Evolutionary conservation across 2,797 vertebrate genomes (phyloP).

Genomic region (Tadarida brasiliensis): DNA sequence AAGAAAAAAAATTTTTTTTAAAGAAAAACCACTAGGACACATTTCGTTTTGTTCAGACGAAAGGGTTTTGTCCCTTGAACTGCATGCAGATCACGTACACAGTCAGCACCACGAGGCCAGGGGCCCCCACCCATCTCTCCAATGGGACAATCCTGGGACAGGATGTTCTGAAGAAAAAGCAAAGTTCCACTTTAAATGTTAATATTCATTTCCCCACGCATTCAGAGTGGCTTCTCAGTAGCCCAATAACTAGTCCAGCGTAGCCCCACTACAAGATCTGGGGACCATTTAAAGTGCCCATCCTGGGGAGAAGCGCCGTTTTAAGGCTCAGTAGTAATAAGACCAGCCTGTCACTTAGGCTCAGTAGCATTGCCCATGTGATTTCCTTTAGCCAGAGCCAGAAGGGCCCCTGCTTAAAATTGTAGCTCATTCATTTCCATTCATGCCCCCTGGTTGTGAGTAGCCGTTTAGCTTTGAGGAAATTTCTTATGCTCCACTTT

Average conservation of each 20-base stretch:
- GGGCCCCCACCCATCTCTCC: neutral
- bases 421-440: neutral
- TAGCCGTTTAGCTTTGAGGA: neutral
- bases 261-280: neutral
- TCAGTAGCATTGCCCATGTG: neutral
- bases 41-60: slow-evolving; percentile 1
- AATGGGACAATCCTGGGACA: too few relatives aligned
- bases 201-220: neutral
- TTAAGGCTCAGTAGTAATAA: neutral
- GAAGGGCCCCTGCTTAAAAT: neutral
- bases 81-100: neutral
- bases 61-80: neutral
- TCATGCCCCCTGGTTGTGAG: neutral
- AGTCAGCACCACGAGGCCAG: neutral
- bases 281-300: neutral
- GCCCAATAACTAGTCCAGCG: neutral
- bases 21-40: too few relatives aligned
- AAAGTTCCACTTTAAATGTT: neutral
- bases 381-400: neutral
- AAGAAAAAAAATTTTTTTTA: too few relatives aligned
- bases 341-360: neutral
- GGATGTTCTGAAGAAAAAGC: neutral
- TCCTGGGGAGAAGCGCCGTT: neutral
- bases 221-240: slow-evolving; percentile 16
- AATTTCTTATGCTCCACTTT: neutral